Conservation (phyloP, 2,113 vertebrate genomes). For the Chiloscyllium plagiosum region DNA sequence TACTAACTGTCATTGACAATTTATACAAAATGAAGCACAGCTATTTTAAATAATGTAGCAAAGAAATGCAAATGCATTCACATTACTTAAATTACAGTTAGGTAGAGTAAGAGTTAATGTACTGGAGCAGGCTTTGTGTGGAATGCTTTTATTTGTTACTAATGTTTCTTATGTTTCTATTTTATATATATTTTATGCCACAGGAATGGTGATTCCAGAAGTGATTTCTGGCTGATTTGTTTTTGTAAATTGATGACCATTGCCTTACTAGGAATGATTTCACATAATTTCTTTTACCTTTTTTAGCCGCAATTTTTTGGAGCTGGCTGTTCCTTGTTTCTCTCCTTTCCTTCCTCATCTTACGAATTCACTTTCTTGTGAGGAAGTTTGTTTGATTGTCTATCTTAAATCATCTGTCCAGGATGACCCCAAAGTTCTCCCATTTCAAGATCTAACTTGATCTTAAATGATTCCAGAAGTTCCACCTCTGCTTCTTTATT, state of each 20-base stretch:
- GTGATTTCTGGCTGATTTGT: not conserved
- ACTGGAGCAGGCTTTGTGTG: not conserved
- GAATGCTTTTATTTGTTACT: not conserved
- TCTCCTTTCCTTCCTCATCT: not conserved
- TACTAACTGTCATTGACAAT: not conserved
- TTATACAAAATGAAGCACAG: not conserved
- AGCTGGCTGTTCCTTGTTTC: not conserved
- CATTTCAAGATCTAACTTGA: not conserved
- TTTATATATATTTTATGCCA: not conserved
- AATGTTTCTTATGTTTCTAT: not conserved
- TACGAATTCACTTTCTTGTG: not conserved
- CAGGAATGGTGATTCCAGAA: not conserved
- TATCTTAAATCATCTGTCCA: not conserved
- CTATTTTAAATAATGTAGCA: not conserved
- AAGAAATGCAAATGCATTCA: not conserved
- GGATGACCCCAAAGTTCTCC: not conserved
- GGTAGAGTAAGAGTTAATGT: not conserved
- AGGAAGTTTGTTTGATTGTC: not conserved
- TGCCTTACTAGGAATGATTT: not conserved
- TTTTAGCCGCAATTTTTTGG: not conserved
- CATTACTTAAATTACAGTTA: not conserved
- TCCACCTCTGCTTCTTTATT: not conserved
- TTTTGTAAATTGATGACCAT: not conserved
- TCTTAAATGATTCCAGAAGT: not conserved
- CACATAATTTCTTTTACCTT: not conserved